A percentile compares a stretch with the other conserved stretches of the same genome.
Evolutionary conservation across 2,888 invertebrate genomes (phyloP).

Genomic region (Rhingia rostrata): DNA sequence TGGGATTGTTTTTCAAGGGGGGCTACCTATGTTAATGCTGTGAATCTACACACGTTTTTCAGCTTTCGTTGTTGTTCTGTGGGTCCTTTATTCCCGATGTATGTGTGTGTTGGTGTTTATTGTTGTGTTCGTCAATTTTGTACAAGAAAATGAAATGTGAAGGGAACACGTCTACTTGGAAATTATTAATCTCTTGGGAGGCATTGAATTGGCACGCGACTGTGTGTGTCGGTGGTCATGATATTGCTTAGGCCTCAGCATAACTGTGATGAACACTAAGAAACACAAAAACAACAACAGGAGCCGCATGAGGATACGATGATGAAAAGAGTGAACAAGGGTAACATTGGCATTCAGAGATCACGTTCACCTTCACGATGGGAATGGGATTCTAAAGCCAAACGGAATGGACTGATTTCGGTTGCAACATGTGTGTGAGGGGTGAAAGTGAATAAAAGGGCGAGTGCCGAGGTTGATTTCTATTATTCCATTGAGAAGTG

Average conservation of each 20-base stretch:
- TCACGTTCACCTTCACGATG: constrained; percentile 69
- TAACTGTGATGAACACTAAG: constrained; percentile 38
- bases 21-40: constrained; percentile 29
- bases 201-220: constrained; percentile 36
- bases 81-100: constrained; percentile 17
- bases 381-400: constrained; percentile 38
- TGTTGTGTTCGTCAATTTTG: constrained; percentile 66
- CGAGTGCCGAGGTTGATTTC: constrained; percentile 15
- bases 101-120: constrained; percentile 45
- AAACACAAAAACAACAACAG: neutral
- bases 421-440: constrained; percentile 45
- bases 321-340: constrained; percentile 23
- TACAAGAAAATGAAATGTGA: constrained; percentile 71
- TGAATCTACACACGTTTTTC: constrained; percentile 67
- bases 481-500: neutral
- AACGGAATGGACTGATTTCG: constrained; percentile 9
- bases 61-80: constrained; percentile 31
- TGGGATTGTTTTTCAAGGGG: constrained; percentile 26
- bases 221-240: constrained; percentile 46
- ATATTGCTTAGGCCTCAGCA: constrained; percentile 25
- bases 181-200: constrained; percentile 73
- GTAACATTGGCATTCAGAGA: constrained; percentile 61
- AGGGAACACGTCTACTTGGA: constrained; percentile 71
- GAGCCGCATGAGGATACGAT: neutral
- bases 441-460: constrained; percentile 53